Evolutionary conservation across 2,888 invertebrate genomes (phyloP).

Genomic region (Megaustenia siamemsis): DNA sequence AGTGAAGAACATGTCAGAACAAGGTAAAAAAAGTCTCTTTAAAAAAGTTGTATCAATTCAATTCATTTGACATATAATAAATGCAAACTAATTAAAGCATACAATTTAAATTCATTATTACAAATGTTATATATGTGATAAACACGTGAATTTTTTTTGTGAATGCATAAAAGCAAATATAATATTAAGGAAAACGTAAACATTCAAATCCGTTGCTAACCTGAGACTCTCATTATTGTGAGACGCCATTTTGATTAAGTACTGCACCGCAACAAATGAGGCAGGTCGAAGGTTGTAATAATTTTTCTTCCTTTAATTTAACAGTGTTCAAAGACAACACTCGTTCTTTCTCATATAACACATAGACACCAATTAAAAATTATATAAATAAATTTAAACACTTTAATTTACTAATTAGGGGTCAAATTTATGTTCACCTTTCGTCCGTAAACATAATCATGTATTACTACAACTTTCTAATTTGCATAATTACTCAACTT

Average conservation of each 20-base stretch:
- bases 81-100: no score
- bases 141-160: no score
- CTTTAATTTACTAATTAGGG: conserved; percentile 22
- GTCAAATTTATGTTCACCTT: conserved; percentile 55
- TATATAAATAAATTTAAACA: background rate
- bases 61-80: no score
- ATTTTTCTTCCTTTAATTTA: background rate
- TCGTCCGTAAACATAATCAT: conserved; percentile 50
- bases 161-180: no score
- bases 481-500: conserved; percentile 45
- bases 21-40: no score
- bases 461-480: conserved; percentile 46
- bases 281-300: conserved; percentile 14
- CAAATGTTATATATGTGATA: no score
- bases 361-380: background rate
- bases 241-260: conserved; percentile 45
- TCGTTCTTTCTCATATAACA: background rate
- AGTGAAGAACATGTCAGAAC: no score
- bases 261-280: conserved; percentile 12
- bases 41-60: no score
- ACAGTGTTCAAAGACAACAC: background rate
- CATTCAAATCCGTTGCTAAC: conserved; percentile 48
- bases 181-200: no score
- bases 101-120: no score
- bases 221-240: conserved; percentile 36